A percentile compares a stretch with the other conserved stretches of the same genome.
Conservation (phyloP, 2,888 invertebrate genomes). For the Chrysina gloriosa region DNA sequence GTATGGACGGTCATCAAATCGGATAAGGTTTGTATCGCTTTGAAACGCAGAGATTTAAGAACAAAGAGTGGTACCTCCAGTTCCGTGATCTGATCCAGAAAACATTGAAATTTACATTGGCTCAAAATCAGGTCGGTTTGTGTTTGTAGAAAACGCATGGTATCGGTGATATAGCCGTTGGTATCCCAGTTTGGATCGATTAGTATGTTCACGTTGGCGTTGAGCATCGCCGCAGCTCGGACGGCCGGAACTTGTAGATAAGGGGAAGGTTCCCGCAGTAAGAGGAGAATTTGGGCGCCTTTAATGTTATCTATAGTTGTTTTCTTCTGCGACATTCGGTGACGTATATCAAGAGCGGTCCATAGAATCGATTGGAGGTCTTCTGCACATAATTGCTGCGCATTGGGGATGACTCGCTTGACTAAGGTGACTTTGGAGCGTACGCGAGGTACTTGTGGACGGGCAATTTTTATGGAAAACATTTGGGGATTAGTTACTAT, state of each 20-base stretch:
- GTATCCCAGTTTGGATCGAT: constrained; percentile 36
- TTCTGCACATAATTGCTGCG: constrained; percentile 13
- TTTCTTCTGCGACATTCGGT: neutral
- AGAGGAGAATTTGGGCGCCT: constrained; percentile 19
- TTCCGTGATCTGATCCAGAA: neutral
- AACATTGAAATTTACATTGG: constrained; percentile 22
- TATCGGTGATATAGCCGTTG: constrained; percentile 24
- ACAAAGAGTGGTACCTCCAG: neutral
- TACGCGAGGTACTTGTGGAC: neutral
- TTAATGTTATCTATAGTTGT: constrained; percentile 4
- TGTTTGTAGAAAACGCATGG: constrained; percentile 9
- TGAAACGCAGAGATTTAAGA: neutral
- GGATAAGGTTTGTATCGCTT: constrained; percentile 8
- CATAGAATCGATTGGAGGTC: constrained; percentile 32
- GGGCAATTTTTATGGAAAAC: neutral
- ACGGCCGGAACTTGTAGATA: constrained; percentile 29
- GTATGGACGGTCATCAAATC: constrained; percentile 37
- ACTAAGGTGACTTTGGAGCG: neutral
- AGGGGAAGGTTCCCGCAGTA: constrained; percentile 14
- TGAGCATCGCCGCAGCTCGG: constrained; percentile 7
- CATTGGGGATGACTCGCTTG: neutral
- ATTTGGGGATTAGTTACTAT: too few species aligned
- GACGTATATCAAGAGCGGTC: constrained; percentile 36
- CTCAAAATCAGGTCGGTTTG: constrained; percentile 27
- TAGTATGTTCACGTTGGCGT: constrained; percentile 14